These are phyloP conservation scores for Manduca sexta DNA, from an alignment of 1,140 invertebrate genomes.

Conservation along the genomic window DNA sequence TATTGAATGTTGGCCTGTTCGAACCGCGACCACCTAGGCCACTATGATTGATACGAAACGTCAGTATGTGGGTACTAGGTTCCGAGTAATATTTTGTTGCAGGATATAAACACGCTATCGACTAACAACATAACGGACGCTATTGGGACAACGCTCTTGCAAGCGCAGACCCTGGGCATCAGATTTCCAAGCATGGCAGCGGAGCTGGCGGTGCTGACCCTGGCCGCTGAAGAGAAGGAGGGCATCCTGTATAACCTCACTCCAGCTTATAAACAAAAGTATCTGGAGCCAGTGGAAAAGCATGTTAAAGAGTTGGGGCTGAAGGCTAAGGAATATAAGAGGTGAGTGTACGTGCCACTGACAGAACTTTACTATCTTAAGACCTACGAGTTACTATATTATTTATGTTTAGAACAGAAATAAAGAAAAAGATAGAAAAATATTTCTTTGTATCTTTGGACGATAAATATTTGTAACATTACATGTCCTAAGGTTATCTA, in stretches of 20 bases:
- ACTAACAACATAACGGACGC: slow-evolving; percentile 45
- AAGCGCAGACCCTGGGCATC: slow-evolving; percentile 33
- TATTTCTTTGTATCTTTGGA: too few species aligned
- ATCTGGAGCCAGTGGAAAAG: slow-evolving; percentile 77
- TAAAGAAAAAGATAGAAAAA: too few species aligned
- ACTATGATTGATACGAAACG: too few species aligned
- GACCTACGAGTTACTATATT: too few species aligned
- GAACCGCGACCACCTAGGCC: too few species aligned
- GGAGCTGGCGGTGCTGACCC: slow-evolving; percentile 41
- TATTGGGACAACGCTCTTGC: slow-evolving; percentile 24
- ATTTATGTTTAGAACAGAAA: too few species aligned
- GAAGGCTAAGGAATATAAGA: slow-evolving; percentile 76
- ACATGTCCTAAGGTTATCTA: too few species aligned
- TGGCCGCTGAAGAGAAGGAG: slow-evolving; percentile 74
- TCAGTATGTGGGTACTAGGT: too few species aligned
- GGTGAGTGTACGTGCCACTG: slow-evolving; percentile 29
- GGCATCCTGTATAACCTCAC: slow-evolving; percentile 78
- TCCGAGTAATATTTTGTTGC: slow-evolving; percentile 9
- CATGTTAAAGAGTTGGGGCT: slow-evolving; percentile 79
- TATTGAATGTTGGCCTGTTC: too few species aligned
- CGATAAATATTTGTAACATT: too few species aligned
- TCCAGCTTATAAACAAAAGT: slow-evolving; percentile 79
- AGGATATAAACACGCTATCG: slow-evolving; percentile 53
- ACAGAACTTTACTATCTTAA: too few species aligned
- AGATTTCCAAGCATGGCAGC: slow-evolving; percentile 30